A percentile compares a stretch with the other conserved stretches of the same genome.
Evolutionary conservation across 2,113 vertebrate genomes (phyloP).

Genomic region (Peromyscus leucopus): DNA sequence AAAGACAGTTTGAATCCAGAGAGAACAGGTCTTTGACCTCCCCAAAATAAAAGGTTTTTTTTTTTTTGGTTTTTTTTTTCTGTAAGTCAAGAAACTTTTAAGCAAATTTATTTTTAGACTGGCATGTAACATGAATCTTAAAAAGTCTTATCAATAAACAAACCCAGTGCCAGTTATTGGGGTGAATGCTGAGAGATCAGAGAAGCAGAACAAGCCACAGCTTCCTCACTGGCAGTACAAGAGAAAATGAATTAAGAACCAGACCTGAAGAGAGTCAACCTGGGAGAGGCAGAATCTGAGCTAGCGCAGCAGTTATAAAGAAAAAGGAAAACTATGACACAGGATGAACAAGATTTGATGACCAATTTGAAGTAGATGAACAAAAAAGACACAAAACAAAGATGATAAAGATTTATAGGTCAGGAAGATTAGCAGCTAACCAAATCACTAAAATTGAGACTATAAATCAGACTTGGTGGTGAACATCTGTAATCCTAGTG

Average conservation of each 20-base stretch:
- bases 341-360: background rate
- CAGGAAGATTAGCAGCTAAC: background rate
- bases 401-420: slow-evolving; percentile 2
- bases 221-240: background rate
- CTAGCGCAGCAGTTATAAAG: background rate
- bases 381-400: background rate
- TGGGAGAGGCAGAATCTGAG: background rate
- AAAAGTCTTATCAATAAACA: too few species aligned
- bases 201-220: too few species aligned
- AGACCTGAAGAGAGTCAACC: background rate
- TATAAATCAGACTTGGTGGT: background rate
- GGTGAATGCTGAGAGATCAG: too few species aligned
- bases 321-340: background rate
- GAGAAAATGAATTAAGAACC: slow-evolving; percentile 6
- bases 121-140: too few species aligned
- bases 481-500: background rate
- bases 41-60: background rate
- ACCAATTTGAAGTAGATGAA: background rate
- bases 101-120: slow-evolving; percentile 6
- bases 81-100: slow-evolving; percentile 27
- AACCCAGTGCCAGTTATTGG: too few species aligned
- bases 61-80: background rate
- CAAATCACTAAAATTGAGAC: background rate
- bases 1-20: background rate
- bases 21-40: background rate